Conservation (phyloP, 2,797 vertebrate species). For the Chrosomus eos region DNA sequence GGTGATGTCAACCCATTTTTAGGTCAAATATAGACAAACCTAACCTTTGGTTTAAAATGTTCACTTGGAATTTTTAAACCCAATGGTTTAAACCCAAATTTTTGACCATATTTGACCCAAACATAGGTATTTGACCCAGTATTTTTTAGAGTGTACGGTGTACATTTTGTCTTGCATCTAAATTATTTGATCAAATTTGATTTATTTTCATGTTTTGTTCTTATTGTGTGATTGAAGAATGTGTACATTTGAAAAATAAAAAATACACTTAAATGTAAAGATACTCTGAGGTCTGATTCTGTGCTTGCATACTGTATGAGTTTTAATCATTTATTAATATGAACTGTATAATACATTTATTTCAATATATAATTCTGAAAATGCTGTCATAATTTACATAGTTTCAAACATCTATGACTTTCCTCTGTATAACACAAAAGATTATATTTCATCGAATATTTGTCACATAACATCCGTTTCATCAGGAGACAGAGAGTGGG, state of each 20-base stretch:
- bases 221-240: background rate
- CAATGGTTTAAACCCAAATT: no score
- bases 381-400: background rate
- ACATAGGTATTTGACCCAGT: no score
- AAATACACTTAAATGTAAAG: background rate
- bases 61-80: no score
- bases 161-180: background rate
- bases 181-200: background rate
- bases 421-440: background rate
- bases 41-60: no score
- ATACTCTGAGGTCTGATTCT: background rate
- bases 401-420: background rate
- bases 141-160: no score
- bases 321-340: background rate
- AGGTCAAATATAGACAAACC: no score
- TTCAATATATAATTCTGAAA: background rate
- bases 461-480: background rate
- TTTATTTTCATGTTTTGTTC: background rate
- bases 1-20: no score
- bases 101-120: no score
- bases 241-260: background rate
- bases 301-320: background rate
- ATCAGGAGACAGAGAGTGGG: background rate
- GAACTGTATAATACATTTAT: background rate
- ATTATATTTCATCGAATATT: background rate